Base-by-base conservation (phyloP, 23 tunicate genomes). In the Trididemnum clinides region DNA sequence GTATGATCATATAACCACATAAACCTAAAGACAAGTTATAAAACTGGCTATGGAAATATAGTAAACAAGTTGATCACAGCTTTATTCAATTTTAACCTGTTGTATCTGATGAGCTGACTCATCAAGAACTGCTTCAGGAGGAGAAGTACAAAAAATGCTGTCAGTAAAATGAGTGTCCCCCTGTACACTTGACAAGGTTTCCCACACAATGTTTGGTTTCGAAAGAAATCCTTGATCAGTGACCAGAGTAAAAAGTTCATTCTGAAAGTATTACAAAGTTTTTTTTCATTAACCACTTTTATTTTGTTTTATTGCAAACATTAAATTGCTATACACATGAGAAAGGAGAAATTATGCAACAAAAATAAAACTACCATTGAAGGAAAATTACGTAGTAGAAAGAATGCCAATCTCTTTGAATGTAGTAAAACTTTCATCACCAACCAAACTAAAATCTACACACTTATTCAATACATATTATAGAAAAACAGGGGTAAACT, bases 121-220 rank as follows among this genome's bases (percentile, higher is more conserved):
- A 39, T 34, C 36, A 26, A 51, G 19, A 28, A 19, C 19, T 2
- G 65, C 28, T 84, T 89, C 87, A 19, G 72, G 71, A 0, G 95
- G 95, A 4, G 89, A 22, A 35, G 72, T 90, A 3, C 50, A 66
- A 39, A 85, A 85, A 10, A 35, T 57, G 62, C 88, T 84, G 59
- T 90, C 95, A 0, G 88, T 88, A 51, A 90, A 90, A 27, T 71
- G 64, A 19, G 89, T 86, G 82, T 90, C 95, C 10, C 95, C 95
- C 64, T 90, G 95, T 0, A 90, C 86, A 49, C 80, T 85, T 6
- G 86, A 79, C 15, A 90, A 49, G 10, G 95, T 84, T 44, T 90
- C 95, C 95, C 95, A 90, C 39, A 90, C 95, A 54, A 90, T 88
- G 37, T 90, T 85, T 2, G 78, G 80, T 28, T 90, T 88, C 23